A percentile compares a stretch with the other conserved stretches of the same genome.
These are phyloP conservation scores for Ptilonorhynchus violaceus DNA, from an alignment of 2,113 vertebrate genomes.

Conservation along the genomic window DNA sequence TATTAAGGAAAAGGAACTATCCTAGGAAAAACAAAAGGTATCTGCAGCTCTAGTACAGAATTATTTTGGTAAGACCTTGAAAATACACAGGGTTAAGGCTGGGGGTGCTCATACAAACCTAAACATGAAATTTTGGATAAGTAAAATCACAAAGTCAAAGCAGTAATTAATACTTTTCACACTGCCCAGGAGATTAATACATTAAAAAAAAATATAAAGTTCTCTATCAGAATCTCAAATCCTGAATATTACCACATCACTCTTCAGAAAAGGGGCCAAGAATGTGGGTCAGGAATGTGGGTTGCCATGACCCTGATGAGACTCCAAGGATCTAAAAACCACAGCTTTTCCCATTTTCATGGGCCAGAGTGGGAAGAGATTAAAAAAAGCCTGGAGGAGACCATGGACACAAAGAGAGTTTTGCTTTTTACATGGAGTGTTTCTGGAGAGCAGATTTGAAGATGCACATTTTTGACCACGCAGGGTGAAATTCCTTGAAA, in stretches of 20 bases:
- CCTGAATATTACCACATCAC: background rate
- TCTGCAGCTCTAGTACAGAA: background rate
- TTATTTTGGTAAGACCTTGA: background rate
- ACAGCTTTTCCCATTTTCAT: background rate
- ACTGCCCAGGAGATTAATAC: background rate
- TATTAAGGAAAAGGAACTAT: background rate
- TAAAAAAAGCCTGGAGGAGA: background rate
- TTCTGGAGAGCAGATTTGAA: background rate
- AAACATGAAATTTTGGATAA: background rate
- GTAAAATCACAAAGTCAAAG: background rate
- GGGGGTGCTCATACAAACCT: background rate
- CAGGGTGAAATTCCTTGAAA: background rate
- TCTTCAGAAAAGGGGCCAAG: background rate
- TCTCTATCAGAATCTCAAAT: background rate
- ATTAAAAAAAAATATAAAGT: background rate
- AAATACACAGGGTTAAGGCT: background rate
- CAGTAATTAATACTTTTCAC: background rate
- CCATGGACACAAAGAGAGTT: background rate
- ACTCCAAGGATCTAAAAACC: background rate
- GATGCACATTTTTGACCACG: background rate
- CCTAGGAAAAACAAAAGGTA: background rate
- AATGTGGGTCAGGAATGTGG: background rate
- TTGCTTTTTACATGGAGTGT: background rate
- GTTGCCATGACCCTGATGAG: background rate
- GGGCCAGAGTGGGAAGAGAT: background rate